Base-by-base conservation (phyloP, 2,113 vertebrate species). In the Melanerpes aurifrons region DNA sequence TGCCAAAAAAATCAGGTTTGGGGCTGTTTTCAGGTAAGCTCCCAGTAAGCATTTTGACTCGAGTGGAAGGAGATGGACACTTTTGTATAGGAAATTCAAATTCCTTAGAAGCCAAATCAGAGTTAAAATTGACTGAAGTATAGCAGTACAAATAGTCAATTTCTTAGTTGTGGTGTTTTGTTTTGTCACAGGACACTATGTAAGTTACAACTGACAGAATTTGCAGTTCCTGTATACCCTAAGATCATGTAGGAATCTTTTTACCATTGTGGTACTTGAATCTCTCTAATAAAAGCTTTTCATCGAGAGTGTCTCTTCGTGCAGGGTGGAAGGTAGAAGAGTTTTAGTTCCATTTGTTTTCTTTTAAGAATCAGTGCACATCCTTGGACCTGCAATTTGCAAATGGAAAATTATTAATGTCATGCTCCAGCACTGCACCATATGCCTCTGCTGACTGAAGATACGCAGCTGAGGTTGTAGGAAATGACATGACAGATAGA, bases 381-480 rank as follows among this genome's bases (percentile, higher is more conserved):
- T 93, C 92, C 80, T 86, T 70, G 58, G 70, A 94, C 95, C 97
- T 97, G 94, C 81, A 96, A 95, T 94, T 95, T 87, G 80, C 40
- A 95, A 97, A 96, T 82, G 77, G 70, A 80, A 91, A 90, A 83
- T 1, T 1, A 84, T 97, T 93, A 96, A 89, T 94, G 45, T 67
- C 10, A 48, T 62, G 35, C 29, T 70, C 80, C 78, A 76, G 80
- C 78, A 2, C 54, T 62, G 57, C 15, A 56, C 59, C 48, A 6
- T 7, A 59, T 43, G 59, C 80, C 74, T 67, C 47, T 61, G 50
- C 47, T 78, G 70, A 71, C 15, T 62, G 25, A 15, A 48, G 29
- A 9, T n/a, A 9, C 24, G 17, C 19, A 75, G 90, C 67, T 40
- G 73, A 86, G 71, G 20, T 4, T 59, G 69, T 45, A 56, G 45